Percentiles rank a stretch among this genome's conserved stretches.
phyloP scores from a whole-genome alignment of 1,140 invertebrate species.

The Dryas iulia region DNA sequence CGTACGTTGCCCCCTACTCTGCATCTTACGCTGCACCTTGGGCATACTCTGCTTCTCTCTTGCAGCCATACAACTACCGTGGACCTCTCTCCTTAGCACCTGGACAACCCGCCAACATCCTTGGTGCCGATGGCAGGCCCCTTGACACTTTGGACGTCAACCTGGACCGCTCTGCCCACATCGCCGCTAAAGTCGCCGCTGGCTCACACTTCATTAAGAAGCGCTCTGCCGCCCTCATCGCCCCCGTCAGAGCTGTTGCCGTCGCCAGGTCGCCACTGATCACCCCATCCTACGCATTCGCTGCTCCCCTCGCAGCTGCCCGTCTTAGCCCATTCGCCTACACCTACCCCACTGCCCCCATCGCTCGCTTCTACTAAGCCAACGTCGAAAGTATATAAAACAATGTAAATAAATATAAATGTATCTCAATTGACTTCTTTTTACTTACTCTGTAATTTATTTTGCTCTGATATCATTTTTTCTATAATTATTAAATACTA shows the following conservation, averaged over 20 bases:
- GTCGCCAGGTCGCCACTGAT: constrained; percentile 27
- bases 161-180: constrained; percentile 70
- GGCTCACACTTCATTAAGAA: constrained; percentile 45
- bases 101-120: constrained; percentile 67
- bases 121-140: constrained; percentile 67
- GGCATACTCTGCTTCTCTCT: constrained; percentile 4
- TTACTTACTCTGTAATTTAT: too few species aligned
- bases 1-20: constrained; percentile 15
- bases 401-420: too few species aligned
- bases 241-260: constrained; percentile 26
- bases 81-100: constrained; percentile 62
- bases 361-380: constrained; percentile 16
- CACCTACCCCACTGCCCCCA: constrained; percentile 9
- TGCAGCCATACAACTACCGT: constrained; percentile 55
- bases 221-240: constrained; percentile 39
- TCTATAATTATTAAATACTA: too few species aligned
- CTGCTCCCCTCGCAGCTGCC: background rate
- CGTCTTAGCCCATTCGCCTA: constrained; percentile 11
- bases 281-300: constrained; percentile 14
- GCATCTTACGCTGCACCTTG: constrained; percentile 29
- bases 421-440: too few species aligned
- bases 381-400: too few species aligned
- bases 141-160: constrained; percentile 72
- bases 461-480: too few species aligned
- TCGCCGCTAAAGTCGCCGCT: constrained; percentile 52